Conservation (phyloP, 1,140 invertebrate species). For the Pogonus chalceus region DNA sequence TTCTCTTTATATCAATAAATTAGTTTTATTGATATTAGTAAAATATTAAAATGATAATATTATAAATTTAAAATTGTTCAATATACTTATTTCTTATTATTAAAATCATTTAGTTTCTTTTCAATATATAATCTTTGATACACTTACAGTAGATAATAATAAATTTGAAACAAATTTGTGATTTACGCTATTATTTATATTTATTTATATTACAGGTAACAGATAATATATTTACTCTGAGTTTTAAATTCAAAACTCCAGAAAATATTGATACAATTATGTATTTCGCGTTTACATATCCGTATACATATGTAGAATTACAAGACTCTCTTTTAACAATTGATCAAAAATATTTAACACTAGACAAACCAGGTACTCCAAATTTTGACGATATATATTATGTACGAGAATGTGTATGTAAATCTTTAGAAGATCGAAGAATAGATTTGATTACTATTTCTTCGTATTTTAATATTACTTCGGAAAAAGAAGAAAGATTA, state of each 20-base stretch:
- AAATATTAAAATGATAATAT: too few relatives aligned
- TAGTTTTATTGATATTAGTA: too few relatives aligned
- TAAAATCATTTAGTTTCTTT: too few relatives aligned
- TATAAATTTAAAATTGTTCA: too few relatives aligned
- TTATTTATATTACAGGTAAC: too few relatives aligned
- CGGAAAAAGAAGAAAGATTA: slow-evolving; percentile 57
- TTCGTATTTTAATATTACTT: slow-evolving; percentile 67
- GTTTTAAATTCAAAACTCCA: slow-evolving; percentile 65
- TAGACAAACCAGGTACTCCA: slow-evolving; percentile 20
- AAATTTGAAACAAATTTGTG: too few relatives aligned
- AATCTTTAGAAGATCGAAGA: slow-evolving; percentile 70
- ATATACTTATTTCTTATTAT: too few relatives aligned
- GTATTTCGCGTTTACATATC: slow-evolving; percentile 89
- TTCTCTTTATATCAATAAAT: too few relatives aligned
- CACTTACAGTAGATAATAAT: too few relatives aligned
- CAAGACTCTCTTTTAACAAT: slow-evolving; percentile 57
- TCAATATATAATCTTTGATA: too few relatives aligned
- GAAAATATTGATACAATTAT: slow-evolving; percentile 62
- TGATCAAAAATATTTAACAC: slow-evolving; percentile 47
- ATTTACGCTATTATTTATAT: too few relatives aligned
- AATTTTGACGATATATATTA: slow-evolving; percentile 70
- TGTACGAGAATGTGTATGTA: slow-evolving; percentile 69
- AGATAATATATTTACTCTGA: slow-evolving; percentile 64
- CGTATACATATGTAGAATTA: slow-evolving; percentile 75
- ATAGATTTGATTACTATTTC: slow-evolving; percentile 84